These are phyloP conservation scores for Carassius auratus DNA, from an alignment of 2,113 vertebrate species.

Conservation along the genomic window DNA sequence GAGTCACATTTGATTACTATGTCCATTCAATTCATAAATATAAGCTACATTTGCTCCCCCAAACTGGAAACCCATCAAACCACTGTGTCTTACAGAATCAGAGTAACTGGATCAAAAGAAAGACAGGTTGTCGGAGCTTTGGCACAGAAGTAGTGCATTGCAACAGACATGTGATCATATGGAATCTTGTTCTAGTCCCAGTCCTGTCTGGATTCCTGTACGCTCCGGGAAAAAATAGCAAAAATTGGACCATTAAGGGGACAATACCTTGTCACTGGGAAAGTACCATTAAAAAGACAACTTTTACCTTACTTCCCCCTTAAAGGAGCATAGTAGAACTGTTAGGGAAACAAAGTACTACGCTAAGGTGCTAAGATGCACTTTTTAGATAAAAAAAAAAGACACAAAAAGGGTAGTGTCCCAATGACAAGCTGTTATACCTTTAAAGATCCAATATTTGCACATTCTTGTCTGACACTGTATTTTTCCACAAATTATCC, in stretches of 20 bases:
- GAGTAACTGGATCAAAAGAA: neutral
- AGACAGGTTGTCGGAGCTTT: neutral
- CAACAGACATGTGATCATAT: neutral
- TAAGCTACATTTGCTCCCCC: neutral
- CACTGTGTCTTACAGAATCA: neutral
- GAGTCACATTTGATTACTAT: neutral
- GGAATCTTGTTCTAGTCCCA: neutral
- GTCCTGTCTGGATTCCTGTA: neutral
- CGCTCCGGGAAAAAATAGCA: neutral
- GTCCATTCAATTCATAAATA: neutral
- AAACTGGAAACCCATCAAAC: neutral
- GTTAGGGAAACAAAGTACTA: neutral
- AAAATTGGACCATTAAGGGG: neutral
- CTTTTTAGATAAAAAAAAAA: neutral
- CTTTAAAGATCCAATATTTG: neutral
- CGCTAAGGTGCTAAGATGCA: neutral
- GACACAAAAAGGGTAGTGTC: neutral
- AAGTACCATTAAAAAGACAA: neutral
- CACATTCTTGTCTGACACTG: neutral
- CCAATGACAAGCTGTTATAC: neutral
- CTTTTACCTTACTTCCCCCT: neutral
- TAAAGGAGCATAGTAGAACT: neutral
- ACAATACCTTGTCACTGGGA: neutral
- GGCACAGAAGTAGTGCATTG: neutral
- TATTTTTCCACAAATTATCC: neutral